Percentiles rank a stretch among this genome's conserved stretches.
These are phyloP conservation scores for Erpornis zantholeuca DNA, from an alignment of 2,113 vertebrate genomes.

Conservation along the genomic window DNA sequence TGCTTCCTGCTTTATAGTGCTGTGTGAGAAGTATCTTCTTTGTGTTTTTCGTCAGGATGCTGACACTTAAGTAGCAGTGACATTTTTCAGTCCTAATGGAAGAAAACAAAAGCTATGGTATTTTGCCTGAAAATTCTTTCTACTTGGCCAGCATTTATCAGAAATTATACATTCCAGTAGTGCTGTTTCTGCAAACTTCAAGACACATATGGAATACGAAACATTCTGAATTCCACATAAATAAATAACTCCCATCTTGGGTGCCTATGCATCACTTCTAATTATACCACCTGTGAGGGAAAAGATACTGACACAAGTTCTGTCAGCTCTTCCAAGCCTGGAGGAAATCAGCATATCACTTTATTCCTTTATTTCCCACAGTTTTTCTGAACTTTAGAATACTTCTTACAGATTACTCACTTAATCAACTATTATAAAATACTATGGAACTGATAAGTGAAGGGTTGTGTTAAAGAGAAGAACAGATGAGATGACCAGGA, in stretches of 20 bases:
- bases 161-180: background rate
- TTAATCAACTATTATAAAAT: background rate
- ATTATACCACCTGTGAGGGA: background rate
- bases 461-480: background rate
- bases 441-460: background rate
- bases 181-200: background rate
- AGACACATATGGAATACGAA: background rate
- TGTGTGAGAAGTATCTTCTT: background rate
- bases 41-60: background rate
- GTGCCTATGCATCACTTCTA: background rate
- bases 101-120: background rate
- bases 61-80: background rate
- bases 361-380: background rate
- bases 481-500: background rate
- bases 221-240: background rate
- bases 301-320: background rate
- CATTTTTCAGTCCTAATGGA: slow-evolving; percentile 4
- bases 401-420: background rate
- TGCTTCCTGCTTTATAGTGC: background rate
- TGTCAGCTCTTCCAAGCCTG: background rate
- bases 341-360: background rate
- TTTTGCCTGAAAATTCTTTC: background rate
- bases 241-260: background rate
- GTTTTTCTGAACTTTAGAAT: background rate
- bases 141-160: background rate